Percentiles rank a stretch among this genome's conserved stretches.
Evolutionary conservation across 2,888 invertebrate species (phyloP).

Genomic region (Caenorhabditis zanzibari): DNA sequence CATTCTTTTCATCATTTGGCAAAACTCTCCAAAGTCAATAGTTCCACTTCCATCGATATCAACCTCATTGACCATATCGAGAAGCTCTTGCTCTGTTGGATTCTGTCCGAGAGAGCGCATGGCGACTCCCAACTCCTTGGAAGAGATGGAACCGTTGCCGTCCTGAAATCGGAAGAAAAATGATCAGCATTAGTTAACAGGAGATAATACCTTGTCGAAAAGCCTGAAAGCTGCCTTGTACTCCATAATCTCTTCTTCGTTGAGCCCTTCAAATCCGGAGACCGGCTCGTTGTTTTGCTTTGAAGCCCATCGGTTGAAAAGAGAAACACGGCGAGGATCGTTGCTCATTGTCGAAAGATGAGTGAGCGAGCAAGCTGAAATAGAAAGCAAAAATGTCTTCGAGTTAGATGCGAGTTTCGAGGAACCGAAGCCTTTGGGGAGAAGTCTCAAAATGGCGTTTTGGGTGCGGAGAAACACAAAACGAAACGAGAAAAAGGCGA

Average conservation of each 20-base stretch:
- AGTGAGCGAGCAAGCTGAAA: constrained; percentile 21
- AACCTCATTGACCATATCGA: constrained; percentile 84
- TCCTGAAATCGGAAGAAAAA: constrained; percentile 77
- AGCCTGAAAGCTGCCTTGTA: constrained; percentile 83
- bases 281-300: constrained; percentile 73
- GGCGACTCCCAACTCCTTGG: constrained; percentile 84
- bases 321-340: constrained; percentile 79
- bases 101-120: constrained; percentile 84
- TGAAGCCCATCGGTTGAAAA: constrained; percentile 82
- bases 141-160: constrained; percentile 83
- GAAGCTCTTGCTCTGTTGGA: constrained; percentile 84
- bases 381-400: not conserved
- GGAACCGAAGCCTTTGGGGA: constrained; percentile 15
- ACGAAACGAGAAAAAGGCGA: constrained; percentile 30
- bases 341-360: constrained; percentile 62
- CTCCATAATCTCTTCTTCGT: constrained; percentile 83
- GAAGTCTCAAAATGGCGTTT: constrained; percentile 57
- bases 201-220: constrained; percentile 81
- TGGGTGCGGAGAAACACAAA: constrained; percentile 31
- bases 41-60: constrained; percentile 83
- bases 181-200: not conserved
- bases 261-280: constrained; percentile 81
- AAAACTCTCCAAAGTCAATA: constrained; percentile 83
- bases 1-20: constrained; percentile 84
- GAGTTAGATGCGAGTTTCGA: not conserved